Evolutionary conservation across 2,113 vertebrate genomes (phyloP).

Genomic region (Geococcyx californianus): DNA sequence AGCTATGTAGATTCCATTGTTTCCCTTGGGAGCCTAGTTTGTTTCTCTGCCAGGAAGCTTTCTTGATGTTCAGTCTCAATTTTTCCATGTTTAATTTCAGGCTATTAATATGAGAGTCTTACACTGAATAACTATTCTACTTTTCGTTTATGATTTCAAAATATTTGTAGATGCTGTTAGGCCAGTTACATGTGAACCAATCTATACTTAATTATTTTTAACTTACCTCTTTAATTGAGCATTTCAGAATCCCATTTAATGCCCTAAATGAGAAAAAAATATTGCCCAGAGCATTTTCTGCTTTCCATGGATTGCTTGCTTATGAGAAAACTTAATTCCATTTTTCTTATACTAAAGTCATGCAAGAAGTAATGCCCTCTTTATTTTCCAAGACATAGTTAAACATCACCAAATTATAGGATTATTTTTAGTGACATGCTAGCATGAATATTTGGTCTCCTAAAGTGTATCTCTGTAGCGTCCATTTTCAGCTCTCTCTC

Average conservation of each 20-base stretch:
- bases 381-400: background rate
- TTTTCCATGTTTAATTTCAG: constrained; percentile 70
- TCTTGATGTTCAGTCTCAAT: constrained; percentile 53
- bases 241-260: background rate
- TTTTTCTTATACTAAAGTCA: background rate
- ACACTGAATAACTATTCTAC: background rate
- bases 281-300: background rate
- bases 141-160: constrained; percentile 23
- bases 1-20: constrained; percentile 54
- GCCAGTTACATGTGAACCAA: background rate
- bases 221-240: background rate
- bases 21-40: constrained; percentile 50
- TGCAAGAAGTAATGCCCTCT: background rate
- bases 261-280: background rate
- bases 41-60: constrained; percentile 62
- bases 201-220: background rate
- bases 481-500: background rate
- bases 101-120: constrained; percentile 46
- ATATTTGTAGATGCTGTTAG: constrained; percentile 3
- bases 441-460: background rate
- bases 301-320: background rate
- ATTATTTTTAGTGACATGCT: background rate
- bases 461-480: background rate
- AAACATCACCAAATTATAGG: background rate
- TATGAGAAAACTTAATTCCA: background rate